Evolutionary conservation across 53 echinoderm and acorn worm genomes (phyloP).

Genomic region (Paracentrotus lividus): DNA sequence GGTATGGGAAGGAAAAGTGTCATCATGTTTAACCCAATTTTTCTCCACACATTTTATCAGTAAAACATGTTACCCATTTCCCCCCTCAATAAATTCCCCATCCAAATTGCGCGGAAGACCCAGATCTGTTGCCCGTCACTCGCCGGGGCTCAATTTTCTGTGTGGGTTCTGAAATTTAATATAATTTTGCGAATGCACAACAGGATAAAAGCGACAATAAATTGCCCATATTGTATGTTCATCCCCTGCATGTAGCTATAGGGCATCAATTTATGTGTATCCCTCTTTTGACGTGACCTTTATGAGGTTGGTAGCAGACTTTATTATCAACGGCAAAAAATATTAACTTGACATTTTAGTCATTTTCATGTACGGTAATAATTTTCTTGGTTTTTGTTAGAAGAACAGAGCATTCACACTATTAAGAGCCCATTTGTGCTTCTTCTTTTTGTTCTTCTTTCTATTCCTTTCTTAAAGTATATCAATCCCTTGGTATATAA

Average conservation of each 20-base stretch:
- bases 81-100: constrained; percentile 59
- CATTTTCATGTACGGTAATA: not conserved
- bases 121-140: constrained; percentile 9
- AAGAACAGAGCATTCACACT: not conserved
- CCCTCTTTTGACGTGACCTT: constrained; percentile 10
- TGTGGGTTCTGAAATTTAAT: constrained; percentile 53
- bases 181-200: constrained; percentile 29
- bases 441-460: not conserved
- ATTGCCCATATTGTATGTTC: constrained; percentile 54
- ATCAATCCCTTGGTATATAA: not conserved
- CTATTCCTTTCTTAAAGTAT: not conserved
- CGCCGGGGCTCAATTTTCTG: constrained; percentile 18
- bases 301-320: not conserved
- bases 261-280: constrained; percentile 1
- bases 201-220: constrained; percentile 42
- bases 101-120: constrained; percentile 24
- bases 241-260: constrained; percentile 31
- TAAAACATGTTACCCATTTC: constrained; percentile 20
- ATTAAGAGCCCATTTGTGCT: not conserved
- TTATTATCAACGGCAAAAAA: not conserved
- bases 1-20: constrained; percentile 58
- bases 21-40: constrained; percentile 67
- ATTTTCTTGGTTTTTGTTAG: not conserved
- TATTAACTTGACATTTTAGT: constrained; percentile 18
- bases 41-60: constrained; percentile 39